Percentiles rank a stretch among this genome's conserved stretches.
Conservation (phyloP, 2,888 invertebrate species). For the Pheosia tremula region DNA sequence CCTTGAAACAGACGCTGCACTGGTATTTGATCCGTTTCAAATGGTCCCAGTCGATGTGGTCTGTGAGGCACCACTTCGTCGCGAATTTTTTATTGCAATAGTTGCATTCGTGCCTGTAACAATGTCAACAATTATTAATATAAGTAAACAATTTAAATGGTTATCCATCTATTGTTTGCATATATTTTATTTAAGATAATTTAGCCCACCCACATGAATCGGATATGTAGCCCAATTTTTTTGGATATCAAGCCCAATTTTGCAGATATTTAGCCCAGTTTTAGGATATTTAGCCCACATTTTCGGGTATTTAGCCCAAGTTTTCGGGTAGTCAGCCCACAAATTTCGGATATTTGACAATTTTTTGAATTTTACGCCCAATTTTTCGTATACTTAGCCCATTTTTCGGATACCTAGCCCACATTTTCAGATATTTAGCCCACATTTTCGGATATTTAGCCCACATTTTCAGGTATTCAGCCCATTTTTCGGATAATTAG, state of each 20-base stretch:
- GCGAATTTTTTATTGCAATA: slow-evolving; percentile 76
- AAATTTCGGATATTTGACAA: not conserved
- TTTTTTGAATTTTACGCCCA: not conserved
- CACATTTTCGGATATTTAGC: not conserved
- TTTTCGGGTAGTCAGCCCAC: no score
- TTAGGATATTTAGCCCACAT: not conserved
- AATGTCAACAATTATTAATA: no score
- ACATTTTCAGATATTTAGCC: not conserved
- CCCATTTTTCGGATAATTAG: not conserved
- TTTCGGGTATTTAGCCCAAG: not conserved
- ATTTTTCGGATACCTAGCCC: not conserved
- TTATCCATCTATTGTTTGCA: no score
- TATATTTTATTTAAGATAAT: no score
- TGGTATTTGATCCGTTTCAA: slow-evolving; percentile 72
- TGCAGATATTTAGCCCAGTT: not conserved
- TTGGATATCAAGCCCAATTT: not conserved
- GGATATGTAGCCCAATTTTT: not conserved
- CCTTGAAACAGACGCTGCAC: slow-evolving; percentile 74
- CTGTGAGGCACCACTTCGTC: slow-evolving; percentile 73
- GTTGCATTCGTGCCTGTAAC: slow-evolving; percentile 69
- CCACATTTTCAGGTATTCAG: not conserved
- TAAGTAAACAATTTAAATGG: no score
- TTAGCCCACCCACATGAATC: no score
- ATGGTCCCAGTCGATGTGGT: slow-evolving; percentile 79
- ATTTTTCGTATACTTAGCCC: not conserved